Conservation (phyloP, 2,797 vertebrate species). For the Ceyx erithaca region DNA sequence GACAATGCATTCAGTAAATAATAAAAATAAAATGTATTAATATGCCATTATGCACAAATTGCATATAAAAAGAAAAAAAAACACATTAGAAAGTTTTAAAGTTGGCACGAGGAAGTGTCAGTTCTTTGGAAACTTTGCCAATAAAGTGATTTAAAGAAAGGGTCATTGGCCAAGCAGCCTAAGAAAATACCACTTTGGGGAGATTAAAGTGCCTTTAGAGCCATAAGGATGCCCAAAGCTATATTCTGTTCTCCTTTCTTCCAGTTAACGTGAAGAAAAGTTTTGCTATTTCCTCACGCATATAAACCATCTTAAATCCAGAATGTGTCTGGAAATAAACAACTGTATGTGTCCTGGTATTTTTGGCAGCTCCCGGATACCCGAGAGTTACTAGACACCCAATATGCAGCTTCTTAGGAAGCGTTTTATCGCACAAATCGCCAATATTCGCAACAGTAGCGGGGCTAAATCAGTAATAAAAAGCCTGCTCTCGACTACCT, state of each 20-base stretch:
- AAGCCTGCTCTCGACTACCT: neutral
- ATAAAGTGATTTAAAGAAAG: neutral
- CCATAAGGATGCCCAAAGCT: neutral
- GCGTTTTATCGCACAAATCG: neutral
- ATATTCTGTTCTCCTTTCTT: neutral
- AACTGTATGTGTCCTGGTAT: neutral
- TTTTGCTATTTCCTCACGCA: neutral
- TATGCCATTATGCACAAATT: neutral
- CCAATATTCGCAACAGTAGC: neutral
- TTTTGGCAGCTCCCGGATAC: neutral
- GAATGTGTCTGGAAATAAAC: neutral
- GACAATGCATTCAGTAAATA: neutral
- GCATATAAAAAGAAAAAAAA: neutral
- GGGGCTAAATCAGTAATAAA: neutral
- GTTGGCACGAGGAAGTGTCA: neutral
- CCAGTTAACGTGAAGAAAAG: neutral
- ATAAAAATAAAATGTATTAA: neutral
- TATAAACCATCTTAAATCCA: neutral
- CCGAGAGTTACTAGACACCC: neutral
- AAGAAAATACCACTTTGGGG: neutral
- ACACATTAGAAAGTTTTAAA: neutral
- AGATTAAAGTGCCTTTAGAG: neutral
- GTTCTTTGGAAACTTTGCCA: neutral
- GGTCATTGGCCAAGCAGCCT: neutral
- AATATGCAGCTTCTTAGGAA: neutral